Evolutionary conservation across 2,888 invertebrate species (phyloP).

Genomic region (Ectemnius lituratus): DNA sequence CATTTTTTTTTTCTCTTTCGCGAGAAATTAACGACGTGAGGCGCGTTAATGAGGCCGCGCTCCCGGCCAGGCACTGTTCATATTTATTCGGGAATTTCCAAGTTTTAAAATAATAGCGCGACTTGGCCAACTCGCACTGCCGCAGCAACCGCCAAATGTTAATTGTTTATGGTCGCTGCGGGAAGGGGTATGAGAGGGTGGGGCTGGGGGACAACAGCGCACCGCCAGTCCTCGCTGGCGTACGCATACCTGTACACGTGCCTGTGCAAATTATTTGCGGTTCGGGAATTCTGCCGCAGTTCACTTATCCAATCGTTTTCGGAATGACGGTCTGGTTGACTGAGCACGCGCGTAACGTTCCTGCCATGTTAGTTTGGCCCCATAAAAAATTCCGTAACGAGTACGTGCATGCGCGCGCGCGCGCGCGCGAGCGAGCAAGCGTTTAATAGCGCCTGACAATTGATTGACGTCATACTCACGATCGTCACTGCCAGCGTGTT

Average conservation of each 20-base stretch:
- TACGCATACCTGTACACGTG: background rate
- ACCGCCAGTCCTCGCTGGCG: too few species aligned
- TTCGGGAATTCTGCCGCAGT: conserved; percentile 13
- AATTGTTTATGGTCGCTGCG: conserved; percentile 14
- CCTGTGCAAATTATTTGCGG: conserved; percentile 6
- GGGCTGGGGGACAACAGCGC: background rate
- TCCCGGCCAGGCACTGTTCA: conserved; percentile 27
- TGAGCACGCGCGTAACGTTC: background rate
- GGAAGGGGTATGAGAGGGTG: background rate
- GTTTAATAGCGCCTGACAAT: background rate
- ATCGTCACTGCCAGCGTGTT: background rate
- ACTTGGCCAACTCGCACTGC: background rate
- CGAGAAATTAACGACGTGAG: conserved; percentile 28
- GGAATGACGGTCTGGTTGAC: conserved; percentile 14
- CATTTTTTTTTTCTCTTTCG: conserved; percentile 29
- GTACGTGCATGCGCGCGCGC: background rate
- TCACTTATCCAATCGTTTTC: conserved; percentile 16
- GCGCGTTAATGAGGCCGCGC: conserved; percentile 32
- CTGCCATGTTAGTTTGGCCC: background rate
- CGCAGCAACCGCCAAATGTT: conserved; percentile 19
- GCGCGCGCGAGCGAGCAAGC: background rate
- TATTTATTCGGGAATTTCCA: conserved; percentile 27
- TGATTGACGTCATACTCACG: background rate
- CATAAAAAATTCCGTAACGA: background rate
- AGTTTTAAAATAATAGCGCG: conserved; percentile 28